Conservation (phyloP, 2,113 vertebrate species). For the Calidris pugnax region DNA sequence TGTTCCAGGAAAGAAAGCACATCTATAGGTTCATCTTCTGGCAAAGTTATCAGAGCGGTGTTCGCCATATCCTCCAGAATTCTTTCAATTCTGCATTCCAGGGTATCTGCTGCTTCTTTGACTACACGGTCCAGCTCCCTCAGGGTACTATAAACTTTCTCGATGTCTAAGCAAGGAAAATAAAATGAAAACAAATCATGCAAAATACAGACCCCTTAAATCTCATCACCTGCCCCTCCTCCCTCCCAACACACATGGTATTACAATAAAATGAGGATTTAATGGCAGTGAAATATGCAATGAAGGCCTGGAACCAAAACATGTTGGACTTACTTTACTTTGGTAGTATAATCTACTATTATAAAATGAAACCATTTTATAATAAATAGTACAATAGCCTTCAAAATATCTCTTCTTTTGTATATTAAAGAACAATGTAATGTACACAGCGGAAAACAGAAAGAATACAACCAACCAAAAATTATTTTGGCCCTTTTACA, state of each 20-base stretch:
- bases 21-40: conserved; percentile 70
- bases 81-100: conserved; percentile 81
- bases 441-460: background rate
- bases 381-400: background rate
- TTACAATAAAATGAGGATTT: background rate
- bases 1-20: conserved; percentile 72
- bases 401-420: background rate
- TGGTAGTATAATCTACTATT: background rate
- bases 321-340: background rate
- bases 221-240: background rate
- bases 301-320: background rate
- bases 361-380: background rate
- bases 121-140: conserved; percentile 69
- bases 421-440: background rate
- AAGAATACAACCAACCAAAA: background rate
- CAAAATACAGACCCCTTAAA: background rate
- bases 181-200: background rate
- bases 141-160: conserved; percentile 68
- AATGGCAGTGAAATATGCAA: background rate
- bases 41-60: conserved; percentile 74
- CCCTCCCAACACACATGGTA: background rate
- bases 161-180: conserved; percentile 70
- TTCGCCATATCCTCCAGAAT: conserved; percentile 69
- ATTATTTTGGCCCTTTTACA: background rate
- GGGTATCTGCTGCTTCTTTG: conserved; percentile 68